Evolutionary conservation across 2,888 invertebrate genomes (phyloP), one percentile per base, ranked within the genome.

Genomic region (Drosophila mettleri): DNA sequence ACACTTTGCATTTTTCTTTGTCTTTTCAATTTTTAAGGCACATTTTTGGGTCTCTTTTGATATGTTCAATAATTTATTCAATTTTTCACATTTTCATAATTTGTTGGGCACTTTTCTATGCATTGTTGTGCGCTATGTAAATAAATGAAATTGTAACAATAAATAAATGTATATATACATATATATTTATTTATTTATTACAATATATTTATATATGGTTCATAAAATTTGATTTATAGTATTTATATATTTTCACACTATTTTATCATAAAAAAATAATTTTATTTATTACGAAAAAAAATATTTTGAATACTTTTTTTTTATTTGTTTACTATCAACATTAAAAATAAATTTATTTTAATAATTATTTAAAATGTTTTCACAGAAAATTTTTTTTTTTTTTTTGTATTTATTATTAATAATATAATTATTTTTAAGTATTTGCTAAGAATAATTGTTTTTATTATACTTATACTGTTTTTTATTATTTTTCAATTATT

Each of bases 21-120:
- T n/a, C n/a, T 16, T 34, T 58, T 67, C 58, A 43, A 18, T 20
- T 69, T 73, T 70, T 45, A 70, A 83, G 87, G 85, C 87, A 85
- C 83, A 77, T 75, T 69, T 51, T 73, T 33, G 41, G 46, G 9
- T 4, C 3, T 16, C 8, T 18, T 51, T 34, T 20, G 16, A 60
- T 63, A 34, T 48, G 46, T 48, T 20, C 12, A 48, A 20, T 69
- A 16, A 16, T 27, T 61, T 9, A 20, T 24, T 18, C 12, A 16
- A n/a, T 39, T 69, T 49, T 48, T 31, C 18, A 49, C 39, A 46
- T 58, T 48, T 67, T 43, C 33, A 48, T 58, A 45, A 48, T 52
- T 66, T 71, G 33, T 67, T 67, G 22, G 57, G 71, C 62, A 81
- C 68, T 72, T 83, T 84, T 63, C 75, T 64, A 60, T 73, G 72